Conservation (phyloP, 2,113 vertebrate species). For the Aspidoscelis tigris region DNA sequence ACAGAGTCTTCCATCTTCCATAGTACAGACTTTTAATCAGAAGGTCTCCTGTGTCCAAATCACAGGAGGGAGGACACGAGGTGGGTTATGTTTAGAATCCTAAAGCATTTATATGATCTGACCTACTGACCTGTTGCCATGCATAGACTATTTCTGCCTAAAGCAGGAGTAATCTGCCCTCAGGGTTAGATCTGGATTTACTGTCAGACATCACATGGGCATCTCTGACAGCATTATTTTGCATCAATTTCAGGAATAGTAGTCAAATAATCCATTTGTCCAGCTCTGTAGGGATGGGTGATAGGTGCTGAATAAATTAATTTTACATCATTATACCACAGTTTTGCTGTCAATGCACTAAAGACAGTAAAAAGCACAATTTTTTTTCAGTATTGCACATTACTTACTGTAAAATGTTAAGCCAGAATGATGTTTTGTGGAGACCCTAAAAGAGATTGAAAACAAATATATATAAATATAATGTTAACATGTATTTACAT, state of each 20-base stretch:
- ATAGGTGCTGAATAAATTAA: conserved; percentile 13
- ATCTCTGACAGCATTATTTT: conserved; percentile 34
- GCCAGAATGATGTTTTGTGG: conserved; percentile 42
- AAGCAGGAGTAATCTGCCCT: conserved; percentile 65
- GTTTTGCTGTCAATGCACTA: conserved; percentile 23
- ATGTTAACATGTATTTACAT: too few relatives aligned
- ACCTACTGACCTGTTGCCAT: conserved; percentile 62
- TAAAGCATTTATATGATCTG: conserved; percentile 66
- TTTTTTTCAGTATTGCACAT: conserved; percentile 20
- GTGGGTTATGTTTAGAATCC: conserved; percentile 57
- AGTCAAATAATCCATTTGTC: conserved; percentile 20
- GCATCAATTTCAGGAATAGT: conserved; percentile 41
- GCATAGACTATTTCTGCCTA: conserved; percentile 70
- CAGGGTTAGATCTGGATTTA: conserved; percentile 51
- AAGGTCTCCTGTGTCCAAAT: conserved; percentile 30
- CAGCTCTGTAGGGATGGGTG: background rate
- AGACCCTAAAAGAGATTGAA: conserved; percentile 43
- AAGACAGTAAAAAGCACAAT: background rate
- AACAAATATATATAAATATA: background rate
- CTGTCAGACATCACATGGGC: conserved; percentile 46
- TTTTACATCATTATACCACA: conserved; percentile 25
- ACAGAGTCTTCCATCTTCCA: conserved; percentile 27
- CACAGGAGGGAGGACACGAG: conserved; percentile 40
- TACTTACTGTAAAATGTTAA: conserved; percentile 61
- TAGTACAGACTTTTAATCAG: conserved; percentile 15